Base-by-base conservation (phyloP, 2,888 invertebrate species). In the Meganola albula region DNA sequence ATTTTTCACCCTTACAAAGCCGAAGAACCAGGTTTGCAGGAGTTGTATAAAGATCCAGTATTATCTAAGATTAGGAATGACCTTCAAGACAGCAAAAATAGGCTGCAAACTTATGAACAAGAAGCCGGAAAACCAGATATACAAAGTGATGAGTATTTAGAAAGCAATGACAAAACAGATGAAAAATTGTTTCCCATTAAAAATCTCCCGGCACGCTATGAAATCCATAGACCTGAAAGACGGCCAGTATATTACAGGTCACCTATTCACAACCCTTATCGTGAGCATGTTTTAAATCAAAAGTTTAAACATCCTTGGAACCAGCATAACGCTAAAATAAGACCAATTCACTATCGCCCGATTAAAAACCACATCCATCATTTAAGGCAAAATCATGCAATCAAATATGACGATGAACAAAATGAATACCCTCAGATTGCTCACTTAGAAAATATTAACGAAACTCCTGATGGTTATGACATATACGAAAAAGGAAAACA, bases 401-500 rank as follows among this genome's bases (percentile, higher is more conserved):
- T 75, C 2, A 84, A 73, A 53, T 87, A 79, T 47, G 75, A 75
- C 14, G 85, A 86, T 35, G 82, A 83, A 41, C 61, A 58, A 3
- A 85, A 86, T 44, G 80, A 87, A 45, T 86, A 87, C 53, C 87
- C 87, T n/a, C 78, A 83, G 61, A 40, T 74, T 3, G 50, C 57
- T 16, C 42, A 53, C 6, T 39, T 53, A 31, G 64, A 72, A 49
- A 58, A 59, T 25, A 62, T 67, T 41, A 68, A 57, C 5, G 74
- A 80, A 35, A 63, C 63, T 13, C 76, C 85, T 31, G 88, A 88
- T 34, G 89, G 89, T 2, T 80, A 83, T 39, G 88, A 89, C 37
- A 87, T 88, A 35, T 89, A 87, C 39, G 76, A 88, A 59, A 71
- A 73, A 47, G 87, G 87, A 12, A 74, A 76, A 58, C 66, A 70